A percentile compares a stretch with the other conserved stretches of the same genome.
Evolutionary conservation across 2,113 vertebrate genomes (phyloP).

Genomic region (Pristiophorus japonicus): DNA sequence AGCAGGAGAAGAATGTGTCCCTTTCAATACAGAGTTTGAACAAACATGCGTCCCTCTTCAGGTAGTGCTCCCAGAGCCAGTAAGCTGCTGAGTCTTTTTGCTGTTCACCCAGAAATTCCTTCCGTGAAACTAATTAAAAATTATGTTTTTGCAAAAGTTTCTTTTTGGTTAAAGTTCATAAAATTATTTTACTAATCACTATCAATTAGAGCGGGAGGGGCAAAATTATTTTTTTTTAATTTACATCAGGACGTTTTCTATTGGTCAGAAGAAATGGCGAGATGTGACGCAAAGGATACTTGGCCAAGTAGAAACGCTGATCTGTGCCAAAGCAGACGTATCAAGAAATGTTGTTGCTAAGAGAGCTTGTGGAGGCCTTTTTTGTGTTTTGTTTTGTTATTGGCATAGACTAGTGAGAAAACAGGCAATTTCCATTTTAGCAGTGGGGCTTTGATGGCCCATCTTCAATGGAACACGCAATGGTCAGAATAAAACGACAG

Average conservation of each 20-base stretch:
- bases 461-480: conserved; percentile 31
- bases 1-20: conserved; percentile 32
- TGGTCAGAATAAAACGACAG: conserved; percentile 33
- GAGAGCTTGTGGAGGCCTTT: conserved; percentile 56
- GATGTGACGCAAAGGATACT: conserved; percentile 85
- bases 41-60: neutral
- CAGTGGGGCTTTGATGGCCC: conserved; percentile 41
- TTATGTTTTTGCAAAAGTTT: neutral
- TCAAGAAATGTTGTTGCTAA: conserved; percentile 56
- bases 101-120: neutral
- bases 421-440: conserved; percentile 40
- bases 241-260: conserved; percentile 58
- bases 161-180: neutral
- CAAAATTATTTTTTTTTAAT: conserved; percentile 9
- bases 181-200: conserved; percentile 30
- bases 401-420: conserved; percentile 44
- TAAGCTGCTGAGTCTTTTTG: neutral
- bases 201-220: conserved; percentile 19
- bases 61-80: neutral
- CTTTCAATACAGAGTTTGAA: conserved; percentile 35
- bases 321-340: conserved; percentile 58
- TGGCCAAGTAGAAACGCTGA: conserved; percentile 65
- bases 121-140: neutral
- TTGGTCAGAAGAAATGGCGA: conserved; percentile 83
- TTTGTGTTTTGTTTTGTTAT: conserved; percentile 41